Percentiles rank a stretch among this genome's conserved stretches.
Conservation (phyloP, 2,888 invertebrate genomes). For the Coleophora flavipennella region DNA sequence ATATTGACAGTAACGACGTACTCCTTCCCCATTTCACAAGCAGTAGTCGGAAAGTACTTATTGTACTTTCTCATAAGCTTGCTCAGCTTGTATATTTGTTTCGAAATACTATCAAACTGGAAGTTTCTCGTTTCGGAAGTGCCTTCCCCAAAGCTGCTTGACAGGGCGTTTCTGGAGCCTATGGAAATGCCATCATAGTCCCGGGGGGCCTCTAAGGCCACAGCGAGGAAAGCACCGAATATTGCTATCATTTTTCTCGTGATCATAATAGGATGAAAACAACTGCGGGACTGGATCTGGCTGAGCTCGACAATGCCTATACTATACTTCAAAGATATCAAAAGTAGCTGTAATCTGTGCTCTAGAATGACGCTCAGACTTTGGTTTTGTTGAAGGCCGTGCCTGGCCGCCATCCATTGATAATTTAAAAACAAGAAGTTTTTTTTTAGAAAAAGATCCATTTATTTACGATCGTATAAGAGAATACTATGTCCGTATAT, state of each 20-base stretch:
- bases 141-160: constrained; percentile 21
- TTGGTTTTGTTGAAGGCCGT: too few species aligned
- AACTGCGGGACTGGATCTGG: too few species aligned
- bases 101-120: constrained; percentile 37
- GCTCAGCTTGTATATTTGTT: constrained; percentile 30
- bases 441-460: too few species aligned
- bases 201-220: constrained; percentile 38
- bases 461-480: too few species aligned
- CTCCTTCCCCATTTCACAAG: constrained; percentile 32
- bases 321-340: constrained; percentile 22
- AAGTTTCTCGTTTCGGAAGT: constrained; percentile 44
- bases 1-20: constrained; percentile 42
- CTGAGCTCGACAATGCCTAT: background rate
- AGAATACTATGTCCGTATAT: too few species aligned
- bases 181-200: background rate
- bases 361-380: constrained; percentile 34
- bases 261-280: background rate
- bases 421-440: too few species aligned
- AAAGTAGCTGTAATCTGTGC: constrained; percentile 34
- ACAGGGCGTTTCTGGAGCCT: constrained; percentile 10
- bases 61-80: too few species aligned
- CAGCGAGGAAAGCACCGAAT: constrained; percentile 25
- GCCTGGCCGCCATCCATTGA: too few species aligned
- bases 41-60: constrained; percentile 34
- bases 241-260: constrained; percentile 37